Evolutionary conservation across 2,113 vertebrate species (phyloP), one percentile per base, ranked within the genome.

Genomic region (Chlorodrepanis virens): DNA sequence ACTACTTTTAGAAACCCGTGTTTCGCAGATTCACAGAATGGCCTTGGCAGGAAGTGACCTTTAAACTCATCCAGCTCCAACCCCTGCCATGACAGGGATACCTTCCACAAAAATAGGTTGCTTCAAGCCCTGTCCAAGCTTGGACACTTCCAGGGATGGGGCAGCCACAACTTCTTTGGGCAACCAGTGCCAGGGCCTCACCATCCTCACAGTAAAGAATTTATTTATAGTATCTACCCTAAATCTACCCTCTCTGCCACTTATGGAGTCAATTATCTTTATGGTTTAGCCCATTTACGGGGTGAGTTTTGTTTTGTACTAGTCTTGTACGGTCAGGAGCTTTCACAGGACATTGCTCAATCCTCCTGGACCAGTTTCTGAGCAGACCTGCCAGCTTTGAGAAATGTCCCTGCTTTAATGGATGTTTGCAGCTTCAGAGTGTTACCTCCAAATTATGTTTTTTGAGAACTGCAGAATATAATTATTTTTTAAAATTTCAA

Each of bases 301-400:
- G 28, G 11, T 60, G 60, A 80, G 37, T 71, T 89, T 53, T 89
- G 42, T 54, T 91, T 85, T 74, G 33, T 15, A 33, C 11, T 14
- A 1, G 37, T 11, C 25, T 71, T 78, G 37, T 64, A 77, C 71
- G 60, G 72, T 74, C 76, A 88, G 56, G 83, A 78, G 78, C 76
- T 90, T 95, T 93, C 76, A 75, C 64, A 65, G 85, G 79, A 86
- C 11, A 0, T 97, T 96, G 64, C 92, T 75, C 69, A 95, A 92
- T 35, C 67, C 35, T 59, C 59, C 74, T 63, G 79, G 47, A 68
- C 35, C n/a, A 1, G 0, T 83, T 92, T 88, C 83, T 74, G 53
- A 64, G 56, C 44, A 86, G 45, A 65, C 1, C 14, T 57, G 18
- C 28, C 67, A 76, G 18, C 0, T 2, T 45, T 90, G 85, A 81